Evolutionary conservation across 2,113 vertebrate genomes (phyloP), one percentile per base, ranked within the genome.

Genomic region (Piliocolobus tephrosceles): DNA sequence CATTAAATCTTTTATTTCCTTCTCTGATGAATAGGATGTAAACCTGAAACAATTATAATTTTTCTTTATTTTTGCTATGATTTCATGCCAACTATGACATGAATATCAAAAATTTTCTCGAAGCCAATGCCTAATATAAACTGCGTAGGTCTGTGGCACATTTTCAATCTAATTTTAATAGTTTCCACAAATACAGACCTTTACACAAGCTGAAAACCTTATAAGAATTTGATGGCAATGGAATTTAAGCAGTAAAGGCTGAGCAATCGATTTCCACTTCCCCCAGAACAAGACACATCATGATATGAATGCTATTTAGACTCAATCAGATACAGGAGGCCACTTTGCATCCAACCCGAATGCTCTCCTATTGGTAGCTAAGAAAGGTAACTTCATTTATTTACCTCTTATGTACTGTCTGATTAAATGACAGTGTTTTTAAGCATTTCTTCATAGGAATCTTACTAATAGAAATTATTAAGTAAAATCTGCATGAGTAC

Each of bases 1-100:
- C 93, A 88, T 82, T 96, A 97, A 95, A 97, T 98, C 81, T 97
- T 96, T 70, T 96, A 81, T 95, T 97, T 97, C 83, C 75, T 97
- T 97, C 97, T 98, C 82, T 81, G 5, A 91, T 92, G 91, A 98
- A 52, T 94, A 84, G 52, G 58, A 61, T 79, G 47, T 83, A 94
- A 97, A 97, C 72, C 80, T 94, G 43, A 94, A 96, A 84, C 38
- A 93, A 94, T 95, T 97, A 95, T 96, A 78, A 40, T 38, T 61
- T 97, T 43, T 72, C 38, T 94, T 96, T 94, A 55, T 86, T 91
- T 30, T 97, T 95, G 25, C 52, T 95, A 9, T 84, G 17, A 79
- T 43, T 85, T 85, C 32, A 95, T 55, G 20, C 4, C 50, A 94
- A 20, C 22, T 92, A 30, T 52, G 35, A 32, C n/a, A 5, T 45